phyloP scores from a whole-genome alignment of 2,888 invertebrate genomes.

The Copidosoma aretas region DNA sequence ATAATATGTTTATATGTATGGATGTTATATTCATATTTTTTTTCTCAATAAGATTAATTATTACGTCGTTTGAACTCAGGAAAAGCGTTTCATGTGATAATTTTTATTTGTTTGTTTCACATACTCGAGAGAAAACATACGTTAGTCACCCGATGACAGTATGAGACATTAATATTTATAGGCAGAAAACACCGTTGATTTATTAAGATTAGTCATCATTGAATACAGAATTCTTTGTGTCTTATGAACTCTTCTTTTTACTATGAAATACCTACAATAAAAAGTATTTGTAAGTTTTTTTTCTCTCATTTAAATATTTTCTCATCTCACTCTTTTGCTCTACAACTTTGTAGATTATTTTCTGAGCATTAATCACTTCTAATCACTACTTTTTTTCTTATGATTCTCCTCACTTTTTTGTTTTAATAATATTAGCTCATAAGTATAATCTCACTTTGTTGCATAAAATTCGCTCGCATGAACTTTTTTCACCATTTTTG shows the following conservation, averaged over 20 bases:
- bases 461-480: constrained; percentile 61
- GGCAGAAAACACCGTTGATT: constrained; percentile 62
- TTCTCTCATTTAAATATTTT: constrained; percentile 45
- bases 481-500: constrained; percentile 45
- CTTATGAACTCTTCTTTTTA: constrained; percentile 49
- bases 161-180: constrained; percentile 56
- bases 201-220: constrained; percentile 56
- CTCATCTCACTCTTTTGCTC: constrained; percentile 44
- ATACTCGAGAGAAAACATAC: constrained; percentile 43
- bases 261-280: constrained; percentile 62
- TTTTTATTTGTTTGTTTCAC: constrained; percentile 48
- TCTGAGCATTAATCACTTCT: constrained; percentile 35
- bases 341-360: constrained; percentile 48
- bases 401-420: constrained; percentile 10
- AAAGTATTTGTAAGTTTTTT: constrained; percentile 58
- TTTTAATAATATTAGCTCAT: constrained; percentile 60
- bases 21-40: constrained; percentile 23
- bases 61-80: constrained; percentile 39
- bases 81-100: constrained; percentile 46
- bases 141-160: constrained; percentile 50
- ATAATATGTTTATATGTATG: constrained; percentile 39
- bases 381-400: constrained; percentile 13
- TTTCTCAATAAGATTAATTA: constrained; percentile 13
- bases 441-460: constrained; percentile 67
- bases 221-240: constrained; percentile 56